These are phyloP conservation scores for Protobothrops flavoviridis DNA, from an alignment of 2,113 vertebrate species.

Conservation along the genomic window DNA sequence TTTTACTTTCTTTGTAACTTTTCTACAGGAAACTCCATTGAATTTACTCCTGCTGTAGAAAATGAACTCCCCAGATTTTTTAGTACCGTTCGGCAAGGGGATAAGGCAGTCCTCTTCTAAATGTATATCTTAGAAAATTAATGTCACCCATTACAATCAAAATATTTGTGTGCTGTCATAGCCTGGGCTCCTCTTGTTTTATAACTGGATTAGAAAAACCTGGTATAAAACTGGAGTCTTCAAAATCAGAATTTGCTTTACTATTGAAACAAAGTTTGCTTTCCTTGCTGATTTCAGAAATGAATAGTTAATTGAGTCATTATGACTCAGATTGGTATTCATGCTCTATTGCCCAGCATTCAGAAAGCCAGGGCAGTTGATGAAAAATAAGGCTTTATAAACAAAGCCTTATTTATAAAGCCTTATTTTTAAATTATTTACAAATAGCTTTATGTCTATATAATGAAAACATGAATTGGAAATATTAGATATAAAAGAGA, in stretches of 20 bases:
- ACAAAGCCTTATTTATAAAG: background rate
- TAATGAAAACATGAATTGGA: background rate
- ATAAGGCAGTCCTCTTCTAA: background rate
- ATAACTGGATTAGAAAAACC: background rate
- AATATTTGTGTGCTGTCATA: background rate
- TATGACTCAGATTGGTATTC: conserved; percentile 1
- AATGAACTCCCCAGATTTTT: background rate
- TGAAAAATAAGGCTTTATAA: background rate
- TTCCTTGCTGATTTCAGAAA: background rate
- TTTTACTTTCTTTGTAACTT: background rate
- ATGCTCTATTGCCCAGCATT: background rate
- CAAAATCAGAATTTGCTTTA: conserved; percentile 3
- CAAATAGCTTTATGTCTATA: background rate
- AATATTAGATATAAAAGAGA: background rate
- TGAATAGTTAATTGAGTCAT: background rate
- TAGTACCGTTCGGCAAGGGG: fast-evolving
- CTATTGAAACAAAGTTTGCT: background rate
- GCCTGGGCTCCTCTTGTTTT: fast-evolving
- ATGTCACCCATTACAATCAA: fast-evolving
- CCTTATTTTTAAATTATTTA: background rate
- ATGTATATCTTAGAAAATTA: background rate
- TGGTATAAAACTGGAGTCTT: background rate
- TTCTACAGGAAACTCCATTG: background rate
- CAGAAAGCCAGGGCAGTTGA: background rate
- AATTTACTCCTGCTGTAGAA: background rate